Percentiles rank a stretch among this genome's conserved stretches.
Conservation (phyloP, 2,113 vertebrate genomes). For the Silurus glanis region DNA sequence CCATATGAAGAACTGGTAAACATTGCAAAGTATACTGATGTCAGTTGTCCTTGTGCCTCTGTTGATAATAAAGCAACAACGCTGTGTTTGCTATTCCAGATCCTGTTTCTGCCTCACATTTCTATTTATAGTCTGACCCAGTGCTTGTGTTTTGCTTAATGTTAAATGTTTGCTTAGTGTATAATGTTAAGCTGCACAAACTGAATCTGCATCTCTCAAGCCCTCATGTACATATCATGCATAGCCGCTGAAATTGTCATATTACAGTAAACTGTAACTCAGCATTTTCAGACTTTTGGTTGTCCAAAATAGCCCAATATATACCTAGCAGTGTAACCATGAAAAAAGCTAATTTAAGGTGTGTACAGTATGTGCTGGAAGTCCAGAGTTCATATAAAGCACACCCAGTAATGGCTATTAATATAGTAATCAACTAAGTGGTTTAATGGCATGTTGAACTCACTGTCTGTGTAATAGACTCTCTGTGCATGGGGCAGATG, state of each 20-base stretch:
- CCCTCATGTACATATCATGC: neutral
- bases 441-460: neutral
- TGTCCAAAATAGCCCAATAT: neutral
- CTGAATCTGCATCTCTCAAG: too few relatives aligned
- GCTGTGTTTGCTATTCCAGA: too few relatives aligned
- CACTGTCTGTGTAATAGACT: neutral
- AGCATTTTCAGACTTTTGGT: neutral
- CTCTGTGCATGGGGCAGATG: neutral
- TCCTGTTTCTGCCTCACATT: too few relatives aligned
- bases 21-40: too few relatives aligned
- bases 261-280: neutral
- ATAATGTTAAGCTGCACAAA: too few relatives aligned
- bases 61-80: too few relatives aligned
- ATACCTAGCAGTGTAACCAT: neutral
- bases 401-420: neutral
- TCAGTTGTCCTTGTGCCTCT: too few relatives aligned
- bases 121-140: too few relatives aligned
- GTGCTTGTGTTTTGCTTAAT: too few relatives aligned
- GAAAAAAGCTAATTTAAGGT: neutral
- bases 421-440: neutral
- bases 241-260: neutral
- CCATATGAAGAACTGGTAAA: too few relatives aligned
- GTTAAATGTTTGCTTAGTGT: too few relatives aligned
- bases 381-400: neutral
- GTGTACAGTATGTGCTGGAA: too few relatives aligned